phyloP scores from a whole-genome alignment of 2,113 vertebrate genomes.

The Podarcis muralis region DNA sequence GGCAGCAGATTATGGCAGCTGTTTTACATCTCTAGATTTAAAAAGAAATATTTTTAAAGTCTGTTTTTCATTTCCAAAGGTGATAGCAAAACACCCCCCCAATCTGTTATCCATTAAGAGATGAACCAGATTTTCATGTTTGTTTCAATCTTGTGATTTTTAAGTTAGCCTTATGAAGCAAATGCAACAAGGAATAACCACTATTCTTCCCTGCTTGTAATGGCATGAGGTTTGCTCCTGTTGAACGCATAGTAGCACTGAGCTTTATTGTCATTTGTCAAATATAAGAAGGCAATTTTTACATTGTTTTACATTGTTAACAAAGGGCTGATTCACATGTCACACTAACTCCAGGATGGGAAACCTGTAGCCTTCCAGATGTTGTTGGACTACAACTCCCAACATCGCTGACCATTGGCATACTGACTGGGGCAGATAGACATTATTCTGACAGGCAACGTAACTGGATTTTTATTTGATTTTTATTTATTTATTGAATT shows the following conservation, averaged over 20 bases:
- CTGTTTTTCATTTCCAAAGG: slow-evolving; percentile 2
- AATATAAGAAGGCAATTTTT: not conserved
- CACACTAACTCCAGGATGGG: too few relatives aligned
- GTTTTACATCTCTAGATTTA: not conserved
- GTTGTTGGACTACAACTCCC: too few relatives aligned
- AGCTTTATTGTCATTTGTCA: not conserved
- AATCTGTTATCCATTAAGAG: not conserved
- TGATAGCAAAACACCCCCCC: not conserved
- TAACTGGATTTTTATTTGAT: too few relatives aligned
- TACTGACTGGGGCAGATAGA: too few relatives aligned
- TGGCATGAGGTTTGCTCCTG: not conserved
- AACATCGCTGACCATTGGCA: too few relatives aligned
- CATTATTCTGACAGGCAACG: too few relatives aligned
- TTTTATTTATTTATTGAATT: too few relatives aligned
- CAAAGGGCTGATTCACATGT: too few relatives aligned
- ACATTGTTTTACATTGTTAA: too few relatives aligned
- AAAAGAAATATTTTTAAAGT: slow-evolving; percentile 1
- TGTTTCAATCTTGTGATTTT: not conserved
- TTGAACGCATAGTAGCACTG: not conserved
- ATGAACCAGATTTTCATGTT: not conserved
- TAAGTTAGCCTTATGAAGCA: not conserved
- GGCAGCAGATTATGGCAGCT: not conserved
- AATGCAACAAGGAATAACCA: not conserved
- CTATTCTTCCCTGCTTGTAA: not conserved
- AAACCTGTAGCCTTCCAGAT: too few relatives aligned